phyloP scores from a whole-genome alignment of 2,113 vertebrate genomes.

The Thalassarche chlororhynchos region DNA sequence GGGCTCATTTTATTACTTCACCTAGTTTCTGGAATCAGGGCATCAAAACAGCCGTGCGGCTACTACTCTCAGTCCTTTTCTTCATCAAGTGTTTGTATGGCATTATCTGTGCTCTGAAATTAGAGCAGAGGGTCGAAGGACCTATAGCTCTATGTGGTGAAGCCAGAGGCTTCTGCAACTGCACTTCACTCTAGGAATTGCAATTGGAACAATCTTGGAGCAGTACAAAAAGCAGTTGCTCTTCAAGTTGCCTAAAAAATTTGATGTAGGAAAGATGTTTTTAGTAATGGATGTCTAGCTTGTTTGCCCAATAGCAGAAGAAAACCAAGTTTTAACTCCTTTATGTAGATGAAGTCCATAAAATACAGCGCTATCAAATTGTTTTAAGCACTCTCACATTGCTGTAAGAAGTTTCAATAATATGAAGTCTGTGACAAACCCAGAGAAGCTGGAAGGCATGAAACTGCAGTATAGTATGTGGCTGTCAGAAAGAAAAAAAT shows the following conservation, averaged over 20 bases:
- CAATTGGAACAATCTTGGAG: not conserved
- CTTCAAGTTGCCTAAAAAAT: not conserved
- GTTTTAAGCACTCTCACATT: not conserved
- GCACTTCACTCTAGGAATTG: not conserved
- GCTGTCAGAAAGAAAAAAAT: not conserved
- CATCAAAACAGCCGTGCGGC: not conserved
- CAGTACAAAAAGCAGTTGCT: not conserved
- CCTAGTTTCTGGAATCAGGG: slow-evolving; percentile 18
- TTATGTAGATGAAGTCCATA: not conserved
- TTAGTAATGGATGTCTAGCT: not conserved
- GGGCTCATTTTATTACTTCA: not conserved
- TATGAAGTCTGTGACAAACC: not conserved
- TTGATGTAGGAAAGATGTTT: not conserved
- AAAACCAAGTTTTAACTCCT: not conserved
- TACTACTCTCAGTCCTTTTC: not conserved
- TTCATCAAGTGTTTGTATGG: not conserved
- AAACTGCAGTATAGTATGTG: not conserved
- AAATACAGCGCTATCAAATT: not conserved
- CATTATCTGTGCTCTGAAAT: not conserved
- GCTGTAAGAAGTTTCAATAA: not conserved
- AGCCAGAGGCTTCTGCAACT: not conserved
- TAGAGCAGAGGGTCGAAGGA: not conserved
- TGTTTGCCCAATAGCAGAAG: not conserved
- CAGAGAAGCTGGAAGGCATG: not conserved
- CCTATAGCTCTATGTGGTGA: not conserved